Conservation (phyloP, 2,113 vertebrate species). For the Fregetta grallaria region DNA sequence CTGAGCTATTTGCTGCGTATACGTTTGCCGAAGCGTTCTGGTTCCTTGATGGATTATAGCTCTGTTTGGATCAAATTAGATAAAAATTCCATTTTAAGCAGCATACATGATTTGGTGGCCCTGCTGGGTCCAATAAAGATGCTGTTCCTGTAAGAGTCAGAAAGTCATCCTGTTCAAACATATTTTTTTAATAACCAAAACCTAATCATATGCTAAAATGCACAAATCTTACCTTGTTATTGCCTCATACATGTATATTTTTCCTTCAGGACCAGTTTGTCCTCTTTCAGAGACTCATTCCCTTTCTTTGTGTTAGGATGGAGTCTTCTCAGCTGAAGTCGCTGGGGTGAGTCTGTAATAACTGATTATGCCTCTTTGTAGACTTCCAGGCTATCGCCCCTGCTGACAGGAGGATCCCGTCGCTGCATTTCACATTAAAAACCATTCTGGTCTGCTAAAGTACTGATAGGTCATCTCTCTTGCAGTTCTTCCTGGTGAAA, state of each 20-base stretch:
- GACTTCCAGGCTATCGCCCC: background rate
- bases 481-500: background rate
- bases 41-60: background rate
- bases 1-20: background rate
- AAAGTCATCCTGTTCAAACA: background rate
- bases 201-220: background rate
- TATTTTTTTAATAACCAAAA: background rate
- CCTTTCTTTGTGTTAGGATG: background rate
- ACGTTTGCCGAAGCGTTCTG: background rate
- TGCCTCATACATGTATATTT: fast-evolving
- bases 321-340: background rate
- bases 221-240: background rate
- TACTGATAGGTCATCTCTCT: background rate
- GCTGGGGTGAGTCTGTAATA: background rate
- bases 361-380: background rate
- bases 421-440: background rate
- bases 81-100: background rate
- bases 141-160: background rate
- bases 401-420: background rate
- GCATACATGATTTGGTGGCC: background rate
- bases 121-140: background rate
- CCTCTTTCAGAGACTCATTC: background rate
- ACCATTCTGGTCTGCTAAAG: background rate
- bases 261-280: background rate
- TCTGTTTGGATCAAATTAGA: background rate